A percentile compares a stretch with the other conserved stretches of the same genome.
Conservation (phyloP, 2,113 vertebrate species). For the Lynx canadensis region DNA sequence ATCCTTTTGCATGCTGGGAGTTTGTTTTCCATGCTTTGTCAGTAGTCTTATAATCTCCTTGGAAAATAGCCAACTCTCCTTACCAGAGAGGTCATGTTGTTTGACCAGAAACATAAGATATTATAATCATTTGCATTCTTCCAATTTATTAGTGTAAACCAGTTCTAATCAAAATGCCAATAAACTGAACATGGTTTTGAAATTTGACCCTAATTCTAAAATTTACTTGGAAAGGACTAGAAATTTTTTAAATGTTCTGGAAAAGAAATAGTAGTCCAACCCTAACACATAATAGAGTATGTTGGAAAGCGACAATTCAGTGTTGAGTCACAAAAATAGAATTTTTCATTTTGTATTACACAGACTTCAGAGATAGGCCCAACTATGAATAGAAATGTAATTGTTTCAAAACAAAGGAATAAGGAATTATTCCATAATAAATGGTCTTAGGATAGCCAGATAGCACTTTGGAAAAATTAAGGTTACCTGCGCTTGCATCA, state of each 20-base stretch:
- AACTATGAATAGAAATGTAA: not conserved
- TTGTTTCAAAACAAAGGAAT: conserved; percentile 23
- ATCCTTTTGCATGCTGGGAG: not conserved
- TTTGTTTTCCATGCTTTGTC: not conserved
- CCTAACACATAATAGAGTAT: not conserved
- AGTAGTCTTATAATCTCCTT: not conserved
- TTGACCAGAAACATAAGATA: not conserved
- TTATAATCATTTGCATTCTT: not conserved
- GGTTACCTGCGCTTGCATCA: not conserved
- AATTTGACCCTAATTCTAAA: conserved; percentile 45
- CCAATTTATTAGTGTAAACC: not conserved
- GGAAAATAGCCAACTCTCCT: not conserved
- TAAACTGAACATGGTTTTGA: conserved; percentile 46
- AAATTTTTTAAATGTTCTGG: conserved; percentile 22
- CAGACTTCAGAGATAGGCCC: not conserved
- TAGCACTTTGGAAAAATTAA: conserved; percentile 14
- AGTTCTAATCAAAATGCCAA: conserved; percentile 13
- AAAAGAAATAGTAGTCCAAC: not conserved
- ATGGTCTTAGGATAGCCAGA: not conserved
- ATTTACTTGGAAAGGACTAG: conserved; percentile 45
- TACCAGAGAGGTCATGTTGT: not conserved
- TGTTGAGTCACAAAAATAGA: not conserved
- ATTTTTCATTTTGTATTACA: not conserved
- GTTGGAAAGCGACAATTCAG: conserved; percentile 28
- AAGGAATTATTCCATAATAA: not conserved